A percentile compares a stretch with the other conserved stretches of the same genome.
These are phyloP conservation scores for Streblospio benedicti DNA, from an alignment of 1,140 invertebrate genomes.

Conservation along the genomic window DNA sequence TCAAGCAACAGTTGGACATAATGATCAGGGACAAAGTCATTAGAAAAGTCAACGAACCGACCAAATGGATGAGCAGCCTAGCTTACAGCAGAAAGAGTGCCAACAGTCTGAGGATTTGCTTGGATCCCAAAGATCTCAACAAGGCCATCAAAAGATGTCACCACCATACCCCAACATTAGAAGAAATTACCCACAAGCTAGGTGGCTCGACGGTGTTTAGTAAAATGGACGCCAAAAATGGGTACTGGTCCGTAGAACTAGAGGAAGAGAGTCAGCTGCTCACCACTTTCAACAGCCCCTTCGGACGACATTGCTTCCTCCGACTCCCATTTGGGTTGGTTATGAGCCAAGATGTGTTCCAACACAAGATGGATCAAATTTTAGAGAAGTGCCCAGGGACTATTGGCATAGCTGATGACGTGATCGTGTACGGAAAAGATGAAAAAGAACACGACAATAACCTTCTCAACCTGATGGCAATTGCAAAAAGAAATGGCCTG, in stretches of 20 bases:
- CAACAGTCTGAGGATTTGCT: slow-evolving; percentile 21
- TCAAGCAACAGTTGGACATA: not conserved
- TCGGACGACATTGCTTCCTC: slow-evolving; percentile 20
- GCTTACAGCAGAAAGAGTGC: slow-evolving; percentile 21
- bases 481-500: slow-evolving; percentile 33
- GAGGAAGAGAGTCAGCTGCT: slow-evolving; percentile 23
- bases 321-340: slow-evolving; percentile 22
- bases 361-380: slow-evolving; percentile 28
- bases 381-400: slow-evolving; percentile 35
- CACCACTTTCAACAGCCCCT: slow-evolving; percentile 24
- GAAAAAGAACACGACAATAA: slow-evolving; percentile 3
- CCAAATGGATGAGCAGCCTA: slow-evolving; percentile 19
- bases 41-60: slow-evolving; percentile 18
- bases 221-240: slow-evolving; percentile 21
- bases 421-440: slow-evolving; percentile 4
- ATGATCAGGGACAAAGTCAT: not conserved
- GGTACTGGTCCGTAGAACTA: slow-evolving; percentile 22
- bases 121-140: slow-evolving; percentile 25
- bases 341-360: slow-evolving; percentile 33
- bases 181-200: slow-evolving; percentile 26
- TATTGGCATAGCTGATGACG: slow-evolving; percentile 38
- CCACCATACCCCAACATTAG: slow-evolving; percentile 20
- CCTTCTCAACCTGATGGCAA: slow-evolving; percentile 27
- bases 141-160: slow-evolving; percentile 20
- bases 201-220: slow-evolving; percentile 22